Evolutionary conservation across 92 coral and sea anemone species (phyloP), one percentile per base, ranked within the genome.

Genomic region (Plumapathes pennacea): DNA sequence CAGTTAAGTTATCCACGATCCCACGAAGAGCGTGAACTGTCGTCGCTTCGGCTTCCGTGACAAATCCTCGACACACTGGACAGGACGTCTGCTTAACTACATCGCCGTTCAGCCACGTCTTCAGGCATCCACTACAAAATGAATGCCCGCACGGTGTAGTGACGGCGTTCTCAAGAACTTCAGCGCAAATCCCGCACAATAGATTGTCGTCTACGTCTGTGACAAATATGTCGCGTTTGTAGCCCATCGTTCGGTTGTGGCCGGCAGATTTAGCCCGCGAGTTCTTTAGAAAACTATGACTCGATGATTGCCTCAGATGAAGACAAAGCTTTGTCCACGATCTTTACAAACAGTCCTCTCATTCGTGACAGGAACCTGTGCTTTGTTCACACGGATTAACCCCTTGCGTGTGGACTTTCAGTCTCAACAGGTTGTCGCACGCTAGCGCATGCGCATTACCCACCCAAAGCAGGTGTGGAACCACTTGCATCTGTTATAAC

Each of bases 111-210:
- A 94, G 53, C 99, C 97, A 94, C 5, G 78, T 54, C 40, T 89
- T 80, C 43, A 94, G 76, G 57, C 99, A 94, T 18, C 62, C 68
- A 56, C 78, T 75, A 47, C 99, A 94, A 55, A 79, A 94, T 32
- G 95, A 75, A 68, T 94, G 99, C 20, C 99, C 97, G 46, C 99
- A 94, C 45, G 89, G 80, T 41, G 95, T 84, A 41, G 70, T 61
- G 10, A 89, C 85, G 4, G 99, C 90, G 10, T 69, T 79, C 65
- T 85, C 79, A 22, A 89, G 64, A 21, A 94, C 99, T 26, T 82
- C 96, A 32, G 94, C 90, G 55, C 99, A 94, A 31, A 94, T 85
- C 20, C 95, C 99, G 53, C 99, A 94, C 38, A 94, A 46, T 2
- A 94, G 82, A 55, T 89, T 92, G 32, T 63, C 90, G 45, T 89